Conservation (phyloP, 2,888 invertebrate genomes). For the Xanthorhoe spadicearia region DNA sequence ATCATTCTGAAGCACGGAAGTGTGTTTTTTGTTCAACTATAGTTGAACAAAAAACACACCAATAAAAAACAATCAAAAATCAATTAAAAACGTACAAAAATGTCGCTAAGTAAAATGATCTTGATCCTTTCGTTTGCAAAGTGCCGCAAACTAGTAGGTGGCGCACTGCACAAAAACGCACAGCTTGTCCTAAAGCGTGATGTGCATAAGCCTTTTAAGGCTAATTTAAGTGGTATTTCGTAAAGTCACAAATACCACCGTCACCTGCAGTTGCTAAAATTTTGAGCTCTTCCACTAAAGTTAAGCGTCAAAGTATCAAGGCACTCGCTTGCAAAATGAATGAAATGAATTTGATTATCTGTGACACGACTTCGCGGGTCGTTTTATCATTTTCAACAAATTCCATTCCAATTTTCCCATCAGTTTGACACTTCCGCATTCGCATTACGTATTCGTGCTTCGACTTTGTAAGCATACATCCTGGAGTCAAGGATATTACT, state of each 20-base stretch:
- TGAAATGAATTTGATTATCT: constrained; percentile 43
- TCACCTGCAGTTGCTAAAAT: neutral
- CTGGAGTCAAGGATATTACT: constrained; percentile 1
- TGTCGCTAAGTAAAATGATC: no score
- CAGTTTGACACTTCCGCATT: constrained; percentile 41
- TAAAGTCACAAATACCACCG: neutral
- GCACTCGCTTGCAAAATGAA: constrained; percentile 33
- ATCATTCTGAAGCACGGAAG: no score
- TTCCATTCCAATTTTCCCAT: constrained; percentile 41
- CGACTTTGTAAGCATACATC: constrained; percentile 22
- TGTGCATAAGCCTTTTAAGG: no score
- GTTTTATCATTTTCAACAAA: constrained; percentile 44
- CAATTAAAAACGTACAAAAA: no score
- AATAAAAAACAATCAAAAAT: no score
- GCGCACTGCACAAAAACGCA: no score
- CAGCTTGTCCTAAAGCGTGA: no score
- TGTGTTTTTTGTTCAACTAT: no score
- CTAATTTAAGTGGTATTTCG: no score
- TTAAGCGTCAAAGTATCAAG: constrained; percentile 25
- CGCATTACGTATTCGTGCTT: constrained; percentile 40
- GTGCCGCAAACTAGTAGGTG: no score
- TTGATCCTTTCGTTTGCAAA: no score
- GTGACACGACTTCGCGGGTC: constrained; percentile 40
- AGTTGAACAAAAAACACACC: no score
- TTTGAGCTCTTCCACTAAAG: constrained; percentile 18